Evolutionary conservation across 1,140 invertebrate genomes (phyloP).

Genomic region (Nasonia giraulti): DNA sequence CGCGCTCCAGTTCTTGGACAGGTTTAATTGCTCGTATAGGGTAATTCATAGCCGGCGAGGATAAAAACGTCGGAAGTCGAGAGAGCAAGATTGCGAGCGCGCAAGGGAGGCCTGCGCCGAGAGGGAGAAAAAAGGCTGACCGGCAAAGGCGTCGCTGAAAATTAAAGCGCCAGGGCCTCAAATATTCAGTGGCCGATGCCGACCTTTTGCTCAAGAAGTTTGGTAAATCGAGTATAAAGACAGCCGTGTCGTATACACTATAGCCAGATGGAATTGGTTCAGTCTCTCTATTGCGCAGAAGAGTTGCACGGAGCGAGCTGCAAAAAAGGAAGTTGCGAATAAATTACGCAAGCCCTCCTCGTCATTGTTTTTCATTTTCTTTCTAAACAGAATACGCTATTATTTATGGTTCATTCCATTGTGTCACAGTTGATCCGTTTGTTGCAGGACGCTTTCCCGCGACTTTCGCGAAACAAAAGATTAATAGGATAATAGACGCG

Average conservation of each 20-base stretch:
- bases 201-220: neutral
- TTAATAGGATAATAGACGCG: neutral
- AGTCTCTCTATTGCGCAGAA: neutral
- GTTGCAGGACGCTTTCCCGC: slow-evolving; percentile 9
- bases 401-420: slow-evolving; percentile 21
- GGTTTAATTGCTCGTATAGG: slow-evolving; percentile 16
- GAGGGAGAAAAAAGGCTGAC: neutral
- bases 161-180: neutral
- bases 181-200: neutral
- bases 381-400: slow-evolving; percentile 4
- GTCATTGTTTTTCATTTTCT: neutral
- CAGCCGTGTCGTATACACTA: neutral
- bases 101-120: neutral
- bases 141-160: neutral
- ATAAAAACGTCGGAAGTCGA: slow-evolving; percentile 10
- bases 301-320: neutral
- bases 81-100: neutral
- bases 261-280: neutral
- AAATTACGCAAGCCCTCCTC: neutral
- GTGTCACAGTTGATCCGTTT: slow-evolving; percentile 9
- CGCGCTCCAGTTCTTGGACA: slow-evolving; percentile 20
- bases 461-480: slow-evolving; percentile 11
- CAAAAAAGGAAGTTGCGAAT: neutral
- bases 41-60: slow-evolving; percentile 12
- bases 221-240: neutral